Conservation (phyloP, 2,113 vertebrate genomes). For the Electrona antarctica region DNA sequence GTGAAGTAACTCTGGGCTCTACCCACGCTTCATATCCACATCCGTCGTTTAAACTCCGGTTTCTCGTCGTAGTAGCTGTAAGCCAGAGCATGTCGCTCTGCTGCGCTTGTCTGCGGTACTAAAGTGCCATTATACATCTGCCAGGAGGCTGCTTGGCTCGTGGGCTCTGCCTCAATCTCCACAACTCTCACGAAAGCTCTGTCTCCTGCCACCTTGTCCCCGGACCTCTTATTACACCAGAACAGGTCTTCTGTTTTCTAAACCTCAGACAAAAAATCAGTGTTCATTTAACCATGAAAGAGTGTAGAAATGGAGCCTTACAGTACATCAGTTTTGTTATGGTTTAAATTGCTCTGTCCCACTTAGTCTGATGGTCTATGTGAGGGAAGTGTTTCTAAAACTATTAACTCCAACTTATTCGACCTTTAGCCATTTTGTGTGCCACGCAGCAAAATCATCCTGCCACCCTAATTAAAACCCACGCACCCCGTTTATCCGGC, state of each 20-base stretch:
- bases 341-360: background rate
- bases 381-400: constrained; percentile 51
- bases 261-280: too few relatives aligned
- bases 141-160: constrained; percentile 23
- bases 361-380: background rate
- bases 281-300: too few relatives aligned
- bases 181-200: constrained; percentile 5
- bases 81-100: background rate
- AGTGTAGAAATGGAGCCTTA: too few relatives aligned
- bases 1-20: constrained; percentile 8
- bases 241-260: background rate
- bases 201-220: background rate
- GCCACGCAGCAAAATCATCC: too few relatives aligned
- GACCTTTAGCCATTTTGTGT: too few relatives aligned
- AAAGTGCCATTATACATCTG: constrained; percentile 2
- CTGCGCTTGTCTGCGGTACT: background rate
- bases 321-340: too few relatives aligned
- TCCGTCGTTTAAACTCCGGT: constrained; percentile 11
- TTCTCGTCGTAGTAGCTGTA: constrained; percentile 8
- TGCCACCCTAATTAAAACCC: too few relatives aligned
- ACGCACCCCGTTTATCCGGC: too few relatives aligned
- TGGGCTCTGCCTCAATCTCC: constrained; percentile 16
- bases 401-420: constrained; percentile 71
- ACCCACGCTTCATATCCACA: constrained; percentile 20
- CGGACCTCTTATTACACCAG: background rate